A percentile compares a stretch with the other conserved stretches of the same genome.
Conservation (phyloP, 1,140 invertebrate species). For the Macrostomum lignano region DNA sequence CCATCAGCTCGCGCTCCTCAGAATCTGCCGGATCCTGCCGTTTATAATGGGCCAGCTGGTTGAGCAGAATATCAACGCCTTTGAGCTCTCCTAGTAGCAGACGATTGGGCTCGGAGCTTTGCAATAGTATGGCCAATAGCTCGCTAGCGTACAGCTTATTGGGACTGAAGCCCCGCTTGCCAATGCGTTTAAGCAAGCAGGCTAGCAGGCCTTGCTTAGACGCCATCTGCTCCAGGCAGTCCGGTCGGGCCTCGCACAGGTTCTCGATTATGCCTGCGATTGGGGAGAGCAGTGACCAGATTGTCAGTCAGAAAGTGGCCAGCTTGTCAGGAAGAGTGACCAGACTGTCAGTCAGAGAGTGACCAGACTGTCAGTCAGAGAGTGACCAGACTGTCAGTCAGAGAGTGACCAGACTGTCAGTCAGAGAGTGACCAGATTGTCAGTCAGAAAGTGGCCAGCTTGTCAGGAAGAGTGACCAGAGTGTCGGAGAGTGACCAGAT, state of each 20-base stretch:
- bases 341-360: too few species aligned
- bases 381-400: too few species aligned
- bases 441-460: too few species aligned
- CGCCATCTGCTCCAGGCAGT: constrained; percentile 47
- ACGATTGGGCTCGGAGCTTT: constrained; percentile 1
- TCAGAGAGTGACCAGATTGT: too few species aligned
- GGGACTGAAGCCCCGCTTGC: constrained; percentile 57
- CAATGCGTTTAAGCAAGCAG: constrained; percentile 58
- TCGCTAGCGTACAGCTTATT: constrained; percentile 88
- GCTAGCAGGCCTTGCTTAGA: constrained; percentile 55
- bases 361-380: too few species aligned
- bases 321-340: too few species aligned
- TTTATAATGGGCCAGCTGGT: constrained; percentile 71
- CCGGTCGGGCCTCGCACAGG: constrained; percentile 46
- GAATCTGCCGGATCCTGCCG: constrained; percentile 56
- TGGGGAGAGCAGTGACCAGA: too few species aligned
- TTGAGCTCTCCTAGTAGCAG: not conserved
- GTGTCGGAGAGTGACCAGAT: too few species aligned
- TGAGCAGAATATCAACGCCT: constrained; percentile 54
- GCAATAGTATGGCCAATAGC: constrained; percentile 72
- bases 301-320: too few species aligned
- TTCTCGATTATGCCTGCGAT: constrained; percentile 30
- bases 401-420: too few species aligned
- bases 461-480: too few species aligned
- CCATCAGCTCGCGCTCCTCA: constrained; percentile 92